phyloP scores from a whole-genome alignment of 1,140 invertebrate genomes.

The Andrena cerasifolii region DNA sequence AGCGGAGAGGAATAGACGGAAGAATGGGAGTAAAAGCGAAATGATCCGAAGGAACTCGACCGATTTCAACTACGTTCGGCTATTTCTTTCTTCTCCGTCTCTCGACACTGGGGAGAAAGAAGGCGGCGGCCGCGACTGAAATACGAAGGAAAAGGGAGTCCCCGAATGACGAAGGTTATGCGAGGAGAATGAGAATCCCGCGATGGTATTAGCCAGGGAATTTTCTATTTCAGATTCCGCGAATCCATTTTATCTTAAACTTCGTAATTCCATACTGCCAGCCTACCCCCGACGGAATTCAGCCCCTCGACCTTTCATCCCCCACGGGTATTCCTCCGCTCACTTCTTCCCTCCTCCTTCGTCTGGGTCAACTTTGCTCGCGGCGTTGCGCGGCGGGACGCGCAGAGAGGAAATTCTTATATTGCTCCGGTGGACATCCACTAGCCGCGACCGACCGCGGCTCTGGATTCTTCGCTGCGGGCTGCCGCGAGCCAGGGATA shows the following conservation, averaged over 20 bases:
- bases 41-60: conserved; percentile 49
- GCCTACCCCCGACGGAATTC: conserved; percentile 54
- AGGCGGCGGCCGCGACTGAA: conserved; percentile 29
- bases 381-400: no score
- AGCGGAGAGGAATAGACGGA: background rate
- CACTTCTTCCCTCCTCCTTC: conserved; percentile 30
- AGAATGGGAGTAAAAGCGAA: background rate
- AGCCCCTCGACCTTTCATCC: conserved; percentile 61
- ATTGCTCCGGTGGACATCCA: conserved; percentile 7
- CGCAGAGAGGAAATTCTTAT: conserved; percentile 47
- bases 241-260: conserved; percentile 73
- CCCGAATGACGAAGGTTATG: conserved; percentile 63
- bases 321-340: conserved; percentile 50
- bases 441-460: background rate
- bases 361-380: conserved; percentile 38
- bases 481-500: conserved; percentile 9
- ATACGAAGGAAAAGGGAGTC: conserved; percentile 57
- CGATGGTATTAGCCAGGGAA: conserved; percentile 67
- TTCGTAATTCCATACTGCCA: conserved; percentile 66
- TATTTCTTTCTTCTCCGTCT: conserved; percentile 46
- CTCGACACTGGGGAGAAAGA: background rate
- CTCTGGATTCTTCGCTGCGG: conserved; percentile 35
- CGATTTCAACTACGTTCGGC: conserved; percentile 60
- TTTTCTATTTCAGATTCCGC: conserved; percentile 74
- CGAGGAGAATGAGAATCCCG: conserved; percentile 65